Base-by-base conservation (phyloP, 2,888 invertebrate species). In the Bedellia somnulentella region DNA sequence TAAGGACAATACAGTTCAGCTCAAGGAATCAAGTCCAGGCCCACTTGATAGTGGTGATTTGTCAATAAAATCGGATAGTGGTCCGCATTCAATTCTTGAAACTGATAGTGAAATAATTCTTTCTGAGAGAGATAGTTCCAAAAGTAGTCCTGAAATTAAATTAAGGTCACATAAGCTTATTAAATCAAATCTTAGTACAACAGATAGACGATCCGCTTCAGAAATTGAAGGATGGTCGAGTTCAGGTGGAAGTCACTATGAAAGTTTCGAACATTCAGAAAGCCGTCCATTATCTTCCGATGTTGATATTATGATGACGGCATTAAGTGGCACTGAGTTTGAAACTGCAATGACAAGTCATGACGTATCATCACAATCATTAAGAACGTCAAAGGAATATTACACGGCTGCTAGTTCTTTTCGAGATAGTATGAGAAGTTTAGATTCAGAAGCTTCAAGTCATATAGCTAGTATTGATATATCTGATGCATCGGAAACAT, bases 401-500 rank as follows among this genome's bases (percentile, higher is more conserved):
- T 85, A 85, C 22, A 93, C 92, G 29, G 93, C 93, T 1, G 85
- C 85, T 1, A 89, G 89, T 46, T 88, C 90, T n/a, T 68, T 93
- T 35, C 83, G 89, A 43, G 92, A 91, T 51, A 93, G 93, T 37
- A 89, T 92, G 86, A 90, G 86, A 52, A 93, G 93, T 35, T 71
- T 93, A 24, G 91, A 92, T 49, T 93, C 93, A 2, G 87, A 93
- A 59, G 90, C 89, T 39, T 93, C 93, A 0, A 92, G 91, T 11
- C 88, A 93, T 57, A 77, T 93, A 33, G 92, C 88, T 1, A 93
- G 93, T 49, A 83, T 93, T 38, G 93, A 93, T 64, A 85, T 92
- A 21, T 94, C 94, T 17, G 95, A 96, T 59, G 80, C 88, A 15
- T 94, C 94, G 1, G 95, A 95, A 68, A 97, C 96, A 2, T 64